Percentiles rank a stretch among this genome's conserved stretches.
Evolutionary conservation across 2,797 vertebrate species (phyloP).

Genomic region (Ctenosaura bakeri): DNA sequence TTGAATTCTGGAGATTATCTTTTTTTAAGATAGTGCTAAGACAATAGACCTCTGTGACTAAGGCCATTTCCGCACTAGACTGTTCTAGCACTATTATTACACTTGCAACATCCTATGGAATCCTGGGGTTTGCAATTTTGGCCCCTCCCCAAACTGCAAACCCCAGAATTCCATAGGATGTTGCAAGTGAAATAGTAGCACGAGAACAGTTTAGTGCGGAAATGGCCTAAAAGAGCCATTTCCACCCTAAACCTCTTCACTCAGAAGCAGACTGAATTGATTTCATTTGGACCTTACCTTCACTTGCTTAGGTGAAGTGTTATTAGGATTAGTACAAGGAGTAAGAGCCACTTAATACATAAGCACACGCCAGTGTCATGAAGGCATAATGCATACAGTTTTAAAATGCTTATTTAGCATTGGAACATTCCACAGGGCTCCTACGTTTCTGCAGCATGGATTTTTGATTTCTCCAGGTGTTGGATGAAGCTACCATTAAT

Average conservation of each 20-base stretch:
- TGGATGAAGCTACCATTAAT: not conserved
- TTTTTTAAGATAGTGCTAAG: constrained; percentile 32
- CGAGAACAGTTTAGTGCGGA: too few species aligned
- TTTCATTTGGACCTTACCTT: constrained; percentile 40
- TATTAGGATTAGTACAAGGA: not conserved
- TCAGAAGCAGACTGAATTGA: constrained; percentile 42
- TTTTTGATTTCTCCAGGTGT: not conserved
- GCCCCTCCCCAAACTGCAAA: too few species aligned
- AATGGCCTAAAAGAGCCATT: not conserved
- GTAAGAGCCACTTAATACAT: not conserved
- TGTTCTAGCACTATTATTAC: too few species aligned
- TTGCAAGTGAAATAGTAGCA: too few species aligned
- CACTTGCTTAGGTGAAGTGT: constrained; percentile 15
- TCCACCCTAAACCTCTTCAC: constrained; percentile 45
- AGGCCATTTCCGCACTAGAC: too few species aligned
- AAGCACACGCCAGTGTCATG: not conserved
- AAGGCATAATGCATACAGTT: not conserved
- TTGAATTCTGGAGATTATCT: constrained; percentile 22
- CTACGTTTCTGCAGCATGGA: not conserved
- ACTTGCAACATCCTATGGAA: too few species aligned
- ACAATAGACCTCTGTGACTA: constrained; percentile 39
- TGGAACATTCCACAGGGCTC: not conserved
- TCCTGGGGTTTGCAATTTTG: too few species aligned
- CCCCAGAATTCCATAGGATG: too few species aligned
- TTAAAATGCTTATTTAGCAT: not conserved